A percentile compares a stretch with the other conserved stretches of the same genome.
These are phyloP conservation scores for Apodemus sylvaticus DNA, from an alignment of 2,113 vertebrate genomes.

Conservation along the genomic window DNA sequence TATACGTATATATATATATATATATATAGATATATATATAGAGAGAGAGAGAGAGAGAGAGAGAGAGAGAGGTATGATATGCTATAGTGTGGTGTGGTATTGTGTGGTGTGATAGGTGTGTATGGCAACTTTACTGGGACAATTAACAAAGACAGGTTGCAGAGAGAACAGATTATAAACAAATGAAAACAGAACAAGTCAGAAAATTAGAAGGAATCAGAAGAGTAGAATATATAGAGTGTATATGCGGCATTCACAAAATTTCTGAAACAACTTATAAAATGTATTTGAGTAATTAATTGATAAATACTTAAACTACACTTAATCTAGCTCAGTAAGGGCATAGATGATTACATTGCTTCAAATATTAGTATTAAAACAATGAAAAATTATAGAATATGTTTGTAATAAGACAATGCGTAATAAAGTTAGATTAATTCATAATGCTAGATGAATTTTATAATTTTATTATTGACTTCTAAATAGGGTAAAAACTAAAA, in stretches of 20 bases:
- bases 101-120: too few relatives aligned
- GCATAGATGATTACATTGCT: background rate
- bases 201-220: too few relatives aligned
- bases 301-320: slow-evolving; percentile 59
- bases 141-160: too few relatives aligned
- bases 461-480: background rate
- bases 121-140: too few relatives aligned
- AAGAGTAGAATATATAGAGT: too few relatives aligned
- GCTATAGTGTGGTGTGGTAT: too few relatives aligned
- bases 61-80: too few relatives aligned
- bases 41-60: too few relatives aligned
- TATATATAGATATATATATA: too few relatives aligned
- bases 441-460: background rate
- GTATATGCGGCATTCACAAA: background rate
- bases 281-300: slow-evolving; percentile 34
- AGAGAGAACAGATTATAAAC: too few relatives aligned
- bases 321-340: background rate
- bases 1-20: too few relatives aligned
- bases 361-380: slow-evolving; percentile 5
- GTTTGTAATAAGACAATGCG: background rate
- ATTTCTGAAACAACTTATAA: background rate
- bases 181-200: too few relatives aligned
- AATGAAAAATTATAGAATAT: background rate
- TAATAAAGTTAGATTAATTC: slow-evolving; percentile 7
- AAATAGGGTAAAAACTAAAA: background rate